Evolutionary conservation across 2,888 invertebrate species (phyloP).

Genomic region (Callinectes sapidus): DNA sequence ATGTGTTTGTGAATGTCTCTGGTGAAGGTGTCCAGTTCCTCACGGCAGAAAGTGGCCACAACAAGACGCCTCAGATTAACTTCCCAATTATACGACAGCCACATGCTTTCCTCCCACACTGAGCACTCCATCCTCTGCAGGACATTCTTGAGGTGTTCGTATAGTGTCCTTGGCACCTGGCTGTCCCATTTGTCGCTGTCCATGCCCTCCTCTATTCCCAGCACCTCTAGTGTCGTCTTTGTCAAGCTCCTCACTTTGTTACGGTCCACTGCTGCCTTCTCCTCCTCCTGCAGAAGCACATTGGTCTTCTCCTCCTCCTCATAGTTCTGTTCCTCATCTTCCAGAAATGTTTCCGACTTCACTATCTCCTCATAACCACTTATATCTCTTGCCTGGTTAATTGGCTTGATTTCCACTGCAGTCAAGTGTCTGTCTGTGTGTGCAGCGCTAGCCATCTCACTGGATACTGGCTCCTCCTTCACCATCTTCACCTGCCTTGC

Average conservation of each 20-base stretch:
- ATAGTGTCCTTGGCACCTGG: neutral
- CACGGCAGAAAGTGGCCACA: neutral
- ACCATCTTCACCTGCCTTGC: neutral
- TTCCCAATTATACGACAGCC: neutral
- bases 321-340: neutral
- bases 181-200: neutral
- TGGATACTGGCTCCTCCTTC: neutral
- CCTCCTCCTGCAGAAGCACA: neutral
- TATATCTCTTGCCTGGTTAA: neutral
- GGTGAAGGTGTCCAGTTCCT: neutral
- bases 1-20: neutral
- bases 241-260: neutral
- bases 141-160: neutral
- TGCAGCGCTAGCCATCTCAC: neutral
- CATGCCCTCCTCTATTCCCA: neutral
- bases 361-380: no score
- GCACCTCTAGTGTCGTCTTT: neutral
- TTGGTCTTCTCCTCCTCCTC: neutral
- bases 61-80: neutral
- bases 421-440: no score
- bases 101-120: neutral
- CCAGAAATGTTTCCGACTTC: neutral
- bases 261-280: neutral
- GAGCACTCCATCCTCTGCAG: neutral
- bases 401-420: neutral